Evolutionary conservation across 2,888 invertebrate species (phyloP), one percentile per base, ranked within the genome.

Genomic region (Drosophila koepferae): DNA sequence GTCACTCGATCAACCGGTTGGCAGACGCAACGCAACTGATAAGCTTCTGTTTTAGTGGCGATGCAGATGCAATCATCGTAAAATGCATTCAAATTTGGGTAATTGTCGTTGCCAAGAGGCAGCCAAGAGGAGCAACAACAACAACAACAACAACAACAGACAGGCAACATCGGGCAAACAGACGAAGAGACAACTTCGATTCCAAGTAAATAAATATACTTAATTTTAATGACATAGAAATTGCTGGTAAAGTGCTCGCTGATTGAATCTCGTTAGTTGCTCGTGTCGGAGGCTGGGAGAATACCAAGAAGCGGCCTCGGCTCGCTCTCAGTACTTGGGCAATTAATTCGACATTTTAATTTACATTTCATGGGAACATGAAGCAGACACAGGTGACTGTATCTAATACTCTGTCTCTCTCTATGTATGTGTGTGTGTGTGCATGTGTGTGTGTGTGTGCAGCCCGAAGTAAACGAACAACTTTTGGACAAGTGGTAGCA

Each of bases 301-400:
- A 86, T 84, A 83, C 84, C 83, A 73, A 82, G 87, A 83, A 83
- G 73, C 74, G 72, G 66, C 67, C 69, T 69, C 80, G 66, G 14
- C 58, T 41, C 64, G 18, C 49, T 62, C 62, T 46, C 74, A 65
- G 81, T 84, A 83, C 81, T 81, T 66, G 71, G 86, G 83, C 82
- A 86, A 82, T 84, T 88, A 84, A 88, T 86, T 86, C 82, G 75
- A 88, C 88, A 85, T 74, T 84, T 84, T 82, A 88, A 88, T 84
- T 88, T 84, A 82, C 75, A 82, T 85, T 88, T 86, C 88, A 84
- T 74, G 86, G 82, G 86, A 84, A 88, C 72, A 74, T 68, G 72
- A 68, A 64, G 78, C 67, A 63, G 59, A 41, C 72, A 65, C 77
- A 79, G 80, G 79, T 77, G 79, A 78, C 74, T 76, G 78, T 70